Percentiles rank a stretch among this genome's conserved stretches.
These are phyloP conservation scores for Melitaea athalia DNA, from an alignment of 2,888 invertebrate species.

Conservation along the genomic window DNA sequence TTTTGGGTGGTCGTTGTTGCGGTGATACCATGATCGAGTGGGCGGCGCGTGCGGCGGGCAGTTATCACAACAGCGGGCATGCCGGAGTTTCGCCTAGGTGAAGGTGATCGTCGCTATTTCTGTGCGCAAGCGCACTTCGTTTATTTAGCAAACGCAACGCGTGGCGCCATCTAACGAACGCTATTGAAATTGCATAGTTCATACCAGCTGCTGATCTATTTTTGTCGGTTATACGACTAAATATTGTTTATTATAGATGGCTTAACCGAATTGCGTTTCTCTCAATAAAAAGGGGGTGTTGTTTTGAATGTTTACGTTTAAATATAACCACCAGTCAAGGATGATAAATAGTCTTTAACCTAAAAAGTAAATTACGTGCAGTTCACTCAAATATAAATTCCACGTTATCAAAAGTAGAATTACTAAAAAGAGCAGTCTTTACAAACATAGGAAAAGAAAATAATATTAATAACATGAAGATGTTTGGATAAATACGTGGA, in stretches of 20 bases:
- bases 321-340: neutral
- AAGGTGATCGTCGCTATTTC: conserved; percentile 79
- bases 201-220: conserved; percentile 74
- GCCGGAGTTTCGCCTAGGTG: conserved; percentile 70
- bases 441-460: neutral
- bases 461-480: neutral
- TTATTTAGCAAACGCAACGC: conserved; percentile 49
- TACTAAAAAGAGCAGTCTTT: neutral
- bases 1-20: conserved; percentile 19
- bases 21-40: conserved; percentile 29
- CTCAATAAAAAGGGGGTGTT: conserved; percentile 17
- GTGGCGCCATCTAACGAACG: conserved; percentile 74
- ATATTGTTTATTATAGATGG: conserved; percentile 50
- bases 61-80: conserved; percentile 54
- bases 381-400: neutral
- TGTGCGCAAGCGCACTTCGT: conserved; percentile 65
- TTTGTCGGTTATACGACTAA: conserved; percentile 54
- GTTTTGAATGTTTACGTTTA: neutral
- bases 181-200: conserved; percentile 56
- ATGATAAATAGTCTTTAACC: too few species aligned
- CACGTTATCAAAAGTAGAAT: neutral
- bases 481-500: conserved; percentile 1
- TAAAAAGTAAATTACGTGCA: too few species aligned
- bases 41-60: conserved; percentile 45
- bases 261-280: conserved; percentile 39